phyloP scores from a whole-genome alignment of 2,888 invertebrate genomes.

The Pinctada fucata region DNA sequence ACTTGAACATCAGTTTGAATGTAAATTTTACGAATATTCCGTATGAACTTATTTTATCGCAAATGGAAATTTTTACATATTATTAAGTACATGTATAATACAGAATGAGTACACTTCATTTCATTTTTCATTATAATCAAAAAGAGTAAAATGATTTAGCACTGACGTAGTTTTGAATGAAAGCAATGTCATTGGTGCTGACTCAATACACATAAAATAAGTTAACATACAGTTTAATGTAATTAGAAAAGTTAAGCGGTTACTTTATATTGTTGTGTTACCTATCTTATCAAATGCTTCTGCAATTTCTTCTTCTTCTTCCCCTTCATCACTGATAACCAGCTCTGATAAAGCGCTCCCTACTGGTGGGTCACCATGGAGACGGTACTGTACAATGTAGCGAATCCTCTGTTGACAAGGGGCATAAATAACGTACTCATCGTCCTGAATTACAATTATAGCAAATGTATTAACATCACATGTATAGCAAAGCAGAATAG shows the following conservation, averaged over 20 bases:
- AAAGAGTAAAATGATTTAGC: too few relatives aligned
- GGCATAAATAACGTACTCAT: slow-evolving; percentile 72
- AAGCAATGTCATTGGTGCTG: too few relatives aligned
- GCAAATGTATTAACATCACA: too few relatives aligned
- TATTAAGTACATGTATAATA: too few relatives aligned
- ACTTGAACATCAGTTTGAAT: background rate
- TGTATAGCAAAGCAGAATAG: background rate
- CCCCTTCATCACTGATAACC: background rate
- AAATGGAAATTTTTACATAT: too few relatives aligned
- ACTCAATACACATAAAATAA: too few relatives aligned
- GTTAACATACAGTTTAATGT: too few relatives aligned
- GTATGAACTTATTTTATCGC: too few relatives aligned
- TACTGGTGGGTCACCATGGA: slow-evolving; percentile 44
- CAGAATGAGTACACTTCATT: too few relatives aligned
- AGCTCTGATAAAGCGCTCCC: background rate
- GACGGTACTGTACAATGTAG: slow-evolving; percentile 68
- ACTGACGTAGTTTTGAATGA: too few relatives aligned
- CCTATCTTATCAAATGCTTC: slow-evolving; percentile 14
- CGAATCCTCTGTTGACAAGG: slow-evolving; percentile 63
- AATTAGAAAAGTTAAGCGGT: background rate
- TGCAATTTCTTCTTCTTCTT: background rate
- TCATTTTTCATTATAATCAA: too few relatives aligned
- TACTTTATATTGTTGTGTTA: background rate
- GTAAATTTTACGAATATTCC: too few relatives aligned
- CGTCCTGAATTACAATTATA: slow-evolving; percentile 53